Conservation (phyloP, 2,888 invertebrate species). For the Melipona bicolor region DNA sequence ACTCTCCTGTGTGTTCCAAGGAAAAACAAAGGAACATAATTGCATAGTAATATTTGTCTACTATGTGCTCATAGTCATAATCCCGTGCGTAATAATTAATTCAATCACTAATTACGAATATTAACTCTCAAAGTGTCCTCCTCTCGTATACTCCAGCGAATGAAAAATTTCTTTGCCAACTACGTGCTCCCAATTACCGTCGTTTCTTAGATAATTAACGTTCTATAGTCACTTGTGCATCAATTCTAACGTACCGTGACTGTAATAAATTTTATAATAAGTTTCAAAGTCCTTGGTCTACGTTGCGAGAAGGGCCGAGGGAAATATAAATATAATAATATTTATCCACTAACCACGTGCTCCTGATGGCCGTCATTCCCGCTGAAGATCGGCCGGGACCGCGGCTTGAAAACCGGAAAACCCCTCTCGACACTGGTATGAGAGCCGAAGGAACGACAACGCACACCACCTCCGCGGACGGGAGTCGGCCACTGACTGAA, state of each 20-base stretch:
- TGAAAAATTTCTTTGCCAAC: not conserved
- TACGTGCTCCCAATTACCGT: not conserved
- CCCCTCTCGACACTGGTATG: constrained; percentile 53
- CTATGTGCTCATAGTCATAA: constrained; percentile 77
- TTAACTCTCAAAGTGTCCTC: not conserved
- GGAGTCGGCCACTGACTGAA: constrained; percentile 82
- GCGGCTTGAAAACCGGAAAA: constrained; percentile 56
- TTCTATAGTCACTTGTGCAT: not conserved
- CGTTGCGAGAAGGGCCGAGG: not conserved
- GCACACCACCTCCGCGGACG: constrained; percentile 78
- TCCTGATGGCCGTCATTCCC: constrained; percentile 74
- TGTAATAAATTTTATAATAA: not conserved
- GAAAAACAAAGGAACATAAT: not conserved
- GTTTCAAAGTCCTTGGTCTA: not conserved
- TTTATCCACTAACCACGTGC: constrained; percentile 78
- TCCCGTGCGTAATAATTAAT: constrained; percentile 56
- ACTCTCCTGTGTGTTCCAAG: not conserved
- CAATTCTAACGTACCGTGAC: not conserved
- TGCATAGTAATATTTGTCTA: constrained; percentile 35
- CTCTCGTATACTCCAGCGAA: not conserved
- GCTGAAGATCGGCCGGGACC: constrained; percentile 57
- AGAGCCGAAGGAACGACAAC: constrained; percentile 60
- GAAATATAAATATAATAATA: constrained; percentile 7
- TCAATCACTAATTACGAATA: not conserved
- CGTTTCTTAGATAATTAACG: not conserved